A percentile compares a stretch with the other conserved stretches of the same genome.
Evolutionary conservation across 2,888 invertebrate genomes (phyloP).

Genomic region (Capitulum mitella): DNA sequence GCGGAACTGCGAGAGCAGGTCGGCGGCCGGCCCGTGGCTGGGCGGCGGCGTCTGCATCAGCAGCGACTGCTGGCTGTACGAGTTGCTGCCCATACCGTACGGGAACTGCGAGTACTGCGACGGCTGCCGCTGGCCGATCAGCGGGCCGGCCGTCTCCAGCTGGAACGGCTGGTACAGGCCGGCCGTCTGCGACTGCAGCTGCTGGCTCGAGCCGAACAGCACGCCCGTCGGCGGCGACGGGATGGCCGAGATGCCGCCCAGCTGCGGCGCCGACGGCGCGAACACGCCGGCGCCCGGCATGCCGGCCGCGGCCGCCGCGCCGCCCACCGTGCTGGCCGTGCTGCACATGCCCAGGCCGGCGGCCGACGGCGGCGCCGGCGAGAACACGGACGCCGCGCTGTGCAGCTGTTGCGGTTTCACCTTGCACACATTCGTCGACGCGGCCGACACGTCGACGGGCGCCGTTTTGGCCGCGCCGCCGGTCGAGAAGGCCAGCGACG

Average conservation of each 20-base stretch:
- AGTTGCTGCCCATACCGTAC: conserved; percentile 35
- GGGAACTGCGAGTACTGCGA: conserved; percentile 36
- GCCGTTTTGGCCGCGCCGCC: conserved; percentile 38
- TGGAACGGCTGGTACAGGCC: conserved; percentile 77
- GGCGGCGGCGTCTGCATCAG: conserved; percentile 36
- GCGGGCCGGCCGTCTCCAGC: conserved; percentile 47
- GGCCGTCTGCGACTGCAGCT: conserved; percentile 49
- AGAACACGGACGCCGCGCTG: neutral
- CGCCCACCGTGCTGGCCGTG: conserved; percentile 54
- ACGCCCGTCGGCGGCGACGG: conserved; percentile 73
- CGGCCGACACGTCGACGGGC: conserved; percentile 36
- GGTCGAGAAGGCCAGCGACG: conserved; percentile 38
- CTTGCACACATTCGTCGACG: conserved; percentile 39
- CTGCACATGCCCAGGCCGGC: conserved; percentile 55
- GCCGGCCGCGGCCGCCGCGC: neutral
- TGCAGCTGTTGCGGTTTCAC: conserved; percentile 76
- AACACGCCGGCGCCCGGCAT: neutral
- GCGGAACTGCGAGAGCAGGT: conserved; percentile 35
- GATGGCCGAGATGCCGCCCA: conserved; percentile 49
- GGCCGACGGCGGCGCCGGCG: conserved; percentile 40
- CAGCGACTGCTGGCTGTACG: conserved; percentile 36
- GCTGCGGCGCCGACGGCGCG: conserved; percentile 24
- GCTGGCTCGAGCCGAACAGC: conserved; percentile 58
- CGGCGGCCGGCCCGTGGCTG: conserved; percentile 32
- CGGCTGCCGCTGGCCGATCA: conserved; percentile 39